A percentile compares a stretch with the other conserved stretches of the same genome.
Conservation (phyloP, 2,888 invertebrate species). For the Napeogenes sylphis region DNA sequence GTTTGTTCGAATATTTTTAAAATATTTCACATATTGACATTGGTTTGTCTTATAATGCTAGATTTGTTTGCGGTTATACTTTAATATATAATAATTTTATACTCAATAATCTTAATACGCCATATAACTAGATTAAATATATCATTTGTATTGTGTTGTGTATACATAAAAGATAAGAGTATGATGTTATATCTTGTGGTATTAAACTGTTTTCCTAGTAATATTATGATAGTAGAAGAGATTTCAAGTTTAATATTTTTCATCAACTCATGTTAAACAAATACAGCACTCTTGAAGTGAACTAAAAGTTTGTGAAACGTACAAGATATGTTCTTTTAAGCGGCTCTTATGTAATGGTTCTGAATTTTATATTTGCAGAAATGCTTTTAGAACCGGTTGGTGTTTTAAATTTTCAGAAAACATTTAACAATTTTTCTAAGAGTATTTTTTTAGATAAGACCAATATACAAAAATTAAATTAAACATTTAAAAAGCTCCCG, state of each 20-base stretch:
- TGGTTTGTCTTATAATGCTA: too few relatives aligned
- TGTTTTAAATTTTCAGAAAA: background rate
- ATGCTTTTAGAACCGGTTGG: conserved; percentile 1
- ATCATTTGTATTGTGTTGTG: too few relatives aligned
- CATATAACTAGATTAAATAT: too few relatives aligned
- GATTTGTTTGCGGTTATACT: too few relatives aligned
- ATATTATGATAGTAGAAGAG: background rate
- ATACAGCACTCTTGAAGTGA: background rate
- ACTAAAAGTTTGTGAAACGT: conserved; percentile 3
- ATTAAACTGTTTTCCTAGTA: too few relatives aligned
- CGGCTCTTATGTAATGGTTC: conserved; percentile 3
- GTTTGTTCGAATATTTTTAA: conserved; percentile 14
- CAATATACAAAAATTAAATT: too few relatives aligned
- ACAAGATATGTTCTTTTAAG: conserved; percentile 5
- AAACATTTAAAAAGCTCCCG: too few relatives aligned
- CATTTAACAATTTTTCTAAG: background rate
- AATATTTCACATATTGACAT: too few relatives aligned
- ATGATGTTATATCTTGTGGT: too few relatives aligned
- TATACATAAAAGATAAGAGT: too few relatives aligned
- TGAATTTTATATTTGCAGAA: conserved; percentile 2
- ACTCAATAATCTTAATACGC: too few relatives aligned
- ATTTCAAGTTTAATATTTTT: conserved; percentile 13
- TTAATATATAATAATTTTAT: too few relatives aligned
- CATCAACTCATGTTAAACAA: background rate
- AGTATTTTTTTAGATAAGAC: background rate